Conservation (phyloP, 2,888 invertebrate genomes). For the Scelioninae gen. 1 region DNA sequence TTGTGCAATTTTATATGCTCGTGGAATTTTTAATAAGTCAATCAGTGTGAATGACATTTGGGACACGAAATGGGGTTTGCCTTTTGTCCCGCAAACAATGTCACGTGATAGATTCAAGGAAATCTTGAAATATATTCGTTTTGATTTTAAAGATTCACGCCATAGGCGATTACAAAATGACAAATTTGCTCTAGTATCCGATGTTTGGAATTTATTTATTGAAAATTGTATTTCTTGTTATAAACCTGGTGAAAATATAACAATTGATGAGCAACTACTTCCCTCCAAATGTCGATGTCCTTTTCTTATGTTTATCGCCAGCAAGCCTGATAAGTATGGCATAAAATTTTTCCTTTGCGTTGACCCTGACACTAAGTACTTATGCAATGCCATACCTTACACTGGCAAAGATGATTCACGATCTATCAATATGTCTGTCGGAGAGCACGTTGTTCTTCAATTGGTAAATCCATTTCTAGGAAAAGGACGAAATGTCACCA, state of each 20-base stretch:
- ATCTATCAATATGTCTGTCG: no score
- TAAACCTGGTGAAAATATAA: conserved; percentile 6
- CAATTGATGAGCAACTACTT: conserved; percentile 4
- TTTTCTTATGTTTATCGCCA: neutral
- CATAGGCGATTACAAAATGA: neutral
- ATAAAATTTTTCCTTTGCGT: neutral
- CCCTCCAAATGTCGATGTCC: neutral
- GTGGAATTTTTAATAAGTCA: no score
- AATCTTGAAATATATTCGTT: conserved; percentile 12
- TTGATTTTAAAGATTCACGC: conserved; percentile 5
- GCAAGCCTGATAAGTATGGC: neutral
- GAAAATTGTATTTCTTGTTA: conserved; percentile 15
- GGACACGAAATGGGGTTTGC: no score
- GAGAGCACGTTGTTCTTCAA: conserved; percentile 12
- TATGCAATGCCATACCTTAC: no score
- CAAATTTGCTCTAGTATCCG: conserved; percentile 20
- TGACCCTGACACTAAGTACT: no score
- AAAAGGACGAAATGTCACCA: conserved; percentile 20
- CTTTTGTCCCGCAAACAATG: neutral
- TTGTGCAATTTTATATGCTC: no score
- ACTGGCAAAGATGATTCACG: no score
- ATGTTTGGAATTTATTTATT: conserved; percentile 4
- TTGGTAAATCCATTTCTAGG: conserved; percentile 15
- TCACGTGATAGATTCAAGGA: conserved; percentile 6
- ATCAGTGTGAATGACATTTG: no score